Percentiles rank a stretch among this genome's conserved stretches.
Conservation (phyloP, 1,140 invertebrate genomes). For the Anastatus disparis region DNA sequence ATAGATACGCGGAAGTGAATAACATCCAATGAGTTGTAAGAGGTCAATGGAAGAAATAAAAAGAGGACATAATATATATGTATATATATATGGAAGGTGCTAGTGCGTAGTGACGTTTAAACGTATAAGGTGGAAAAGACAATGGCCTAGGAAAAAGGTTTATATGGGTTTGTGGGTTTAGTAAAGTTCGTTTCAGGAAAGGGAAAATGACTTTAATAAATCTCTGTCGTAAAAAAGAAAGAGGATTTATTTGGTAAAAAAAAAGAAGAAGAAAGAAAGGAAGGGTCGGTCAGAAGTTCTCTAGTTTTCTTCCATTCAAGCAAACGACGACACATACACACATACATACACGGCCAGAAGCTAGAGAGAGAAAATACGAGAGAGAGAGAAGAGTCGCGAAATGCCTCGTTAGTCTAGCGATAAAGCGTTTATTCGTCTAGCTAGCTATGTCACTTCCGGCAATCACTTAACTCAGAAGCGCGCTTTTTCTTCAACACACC, state of each 20-base stretch:
- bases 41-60: no score
- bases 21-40: not conserved
- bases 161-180: not conserved
- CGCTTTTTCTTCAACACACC: constrained; percentile 41
- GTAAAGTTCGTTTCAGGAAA: not conserved
- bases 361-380: not conserved
- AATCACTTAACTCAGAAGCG: constrained; percentile 55
- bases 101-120: not conserved
- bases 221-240: constrained; percentile 65
- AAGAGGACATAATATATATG: no score
- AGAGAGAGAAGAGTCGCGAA: constrained; percentile 42
- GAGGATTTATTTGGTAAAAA: constrained; percentile 63
- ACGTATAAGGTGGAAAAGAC: constrained; percentile 1
- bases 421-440: constrained; percentile 58
- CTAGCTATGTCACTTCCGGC: constrained; percentile 60
- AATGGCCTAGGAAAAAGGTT: constrained; percentile 16
- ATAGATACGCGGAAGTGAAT: not conserved
- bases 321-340: constrained; percentile 11
- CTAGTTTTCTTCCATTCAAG: constrained; percentile 46
- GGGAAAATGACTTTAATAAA: constrained; percentile 63
- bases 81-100: not conserved
- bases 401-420: constrained; percentile 61
- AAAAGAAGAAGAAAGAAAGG: no score
- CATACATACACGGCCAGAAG: not conserved
- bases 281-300: constrained; percentile 11